These are phyloP conservation scores for Cydia fagiglandana DNA, from an alignment of 1,140 invertebrate species.

Conservation along the genomic window DNA sequence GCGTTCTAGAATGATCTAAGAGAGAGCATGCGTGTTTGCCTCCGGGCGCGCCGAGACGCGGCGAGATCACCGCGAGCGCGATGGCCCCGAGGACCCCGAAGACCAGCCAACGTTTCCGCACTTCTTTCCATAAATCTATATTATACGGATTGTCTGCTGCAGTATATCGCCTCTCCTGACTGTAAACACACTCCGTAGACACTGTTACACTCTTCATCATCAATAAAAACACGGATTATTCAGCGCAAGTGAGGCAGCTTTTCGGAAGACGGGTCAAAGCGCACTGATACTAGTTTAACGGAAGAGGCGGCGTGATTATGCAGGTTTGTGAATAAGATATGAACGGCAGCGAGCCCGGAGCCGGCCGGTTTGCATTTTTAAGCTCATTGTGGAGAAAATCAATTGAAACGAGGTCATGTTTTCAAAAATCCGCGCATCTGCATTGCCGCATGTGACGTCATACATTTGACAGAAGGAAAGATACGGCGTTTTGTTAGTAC, in stretches of 20 bases:
- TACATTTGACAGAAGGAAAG: not conserved
- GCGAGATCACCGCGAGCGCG: slow-evolving; percentile 54
- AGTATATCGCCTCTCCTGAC: slow-evolving; percentile 32
- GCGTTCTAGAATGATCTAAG: slow-evolving; percentile 63
- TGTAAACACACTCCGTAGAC: slow-evolving; percentile 40
- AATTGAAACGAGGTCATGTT: slow-evolving; percentile 40
- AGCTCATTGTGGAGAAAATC: slow-evolving; percentile 28
- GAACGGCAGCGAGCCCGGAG: not conserved
- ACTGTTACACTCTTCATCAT: slow-evolving; percentile 41
- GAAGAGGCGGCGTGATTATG: not conserved
- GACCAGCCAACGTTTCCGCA: slow-evolving; percentile 60
- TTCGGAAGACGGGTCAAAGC: not conserved
- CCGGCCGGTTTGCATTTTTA: slow-evolving; percentile 17
- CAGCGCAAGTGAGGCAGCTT: slow-evolving; percentile 23
- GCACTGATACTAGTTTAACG: slow-evolving; percentile 1
- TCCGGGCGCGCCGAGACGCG: slow-evolving; percentile 61
- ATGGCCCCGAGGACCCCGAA: slow-evolving; percentile 53
- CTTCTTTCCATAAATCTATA: slow-evolving; percentile 57
- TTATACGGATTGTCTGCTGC: slow-evolving; percentile 47
- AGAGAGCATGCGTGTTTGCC: slow-evolving; percentile 72
- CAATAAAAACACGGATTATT: not conserved
- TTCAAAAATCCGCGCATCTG: slow-evolving; percentile 64
- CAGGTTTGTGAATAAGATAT: slow-evolving; percentile 13
- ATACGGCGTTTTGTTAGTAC: not conserved
- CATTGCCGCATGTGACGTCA: slow-evolving; percentile 53